These are phyloP conservation scores for Sinosuthora webbiana DNA, from an alignment of 2,113 vertebrate species.

Conservation along the genomic window DNA sequence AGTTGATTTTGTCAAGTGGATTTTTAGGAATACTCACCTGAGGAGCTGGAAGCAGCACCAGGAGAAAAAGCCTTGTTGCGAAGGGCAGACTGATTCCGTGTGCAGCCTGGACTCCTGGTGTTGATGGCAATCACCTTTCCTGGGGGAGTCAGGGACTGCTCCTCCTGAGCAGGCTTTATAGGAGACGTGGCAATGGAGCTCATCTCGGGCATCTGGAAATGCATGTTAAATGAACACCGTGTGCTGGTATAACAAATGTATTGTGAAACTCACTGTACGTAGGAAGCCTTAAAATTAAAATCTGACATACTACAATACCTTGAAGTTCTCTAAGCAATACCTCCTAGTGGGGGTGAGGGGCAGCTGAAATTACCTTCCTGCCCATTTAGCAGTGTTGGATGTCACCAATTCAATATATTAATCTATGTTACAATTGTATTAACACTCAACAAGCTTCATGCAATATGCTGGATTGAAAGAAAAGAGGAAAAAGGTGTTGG, in stretches of 20 bases:
- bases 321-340: background rate
- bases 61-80: slow-evolving; percentile 80
- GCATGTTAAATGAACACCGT: background rate
- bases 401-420: background rate
- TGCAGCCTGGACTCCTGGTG: slow-evolving; percentile 85
- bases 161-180: slow-evolving; percentile 83
- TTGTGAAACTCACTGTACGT: background rate
- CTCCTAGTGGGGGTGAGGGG: background rate
- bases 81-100: slow-evolving; percentile 80
- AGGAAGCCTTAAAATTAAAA: background rate
- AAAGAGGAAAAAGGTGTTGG: background rate
- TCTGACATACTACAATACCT: background rate
- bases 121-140: slow-evolving; percentile 81
- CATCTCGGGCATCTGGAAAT: slow-evolving; percentile 79
- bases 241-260: background rate
- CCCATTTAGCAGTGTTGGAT: background rate
- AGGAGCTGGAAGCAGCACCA: slow-evolving; percentile 63
- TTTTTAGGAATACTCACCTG: slow-evolving; percentile 58
- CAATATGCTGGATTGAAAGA: background rate
- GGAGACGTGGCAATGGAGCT: slow-evolving; percentile 84
- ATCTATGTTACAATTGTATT: background rate
- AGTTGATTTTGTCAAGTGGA: accelerated
- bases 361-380: background rate
- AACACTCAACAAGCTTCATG: background rate
- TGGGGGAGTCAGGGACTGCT: slow-evolving; percentile 84